Evolutionary conservation across 2,113 vertebrate genomes (phyloP).

Genomic region (Siniperca chuatsi): DNA sequence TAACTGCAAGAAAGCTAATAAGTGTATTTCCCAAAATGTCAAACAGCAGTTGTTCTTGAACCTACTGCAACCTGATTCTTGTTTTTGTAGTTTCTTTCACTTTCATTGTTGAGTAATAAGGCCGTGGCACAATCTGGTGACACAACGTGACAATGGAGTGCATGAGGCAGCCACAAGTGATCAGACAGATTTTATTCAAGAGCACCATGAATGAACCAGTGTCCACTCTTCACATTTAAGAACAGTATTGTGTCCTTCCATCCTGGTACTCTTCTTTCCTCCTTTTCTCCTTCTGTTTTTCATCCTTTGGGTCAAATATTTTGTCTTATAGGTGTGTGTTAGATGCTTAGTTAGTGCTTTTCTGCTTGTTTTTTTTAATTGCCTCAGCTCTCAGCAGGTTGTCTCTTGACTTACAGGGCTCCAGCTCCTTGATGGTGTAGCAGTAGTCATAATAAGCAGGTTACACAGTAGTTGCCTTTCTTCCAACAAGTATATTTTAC

Average conservation of each 20-base stretch:
- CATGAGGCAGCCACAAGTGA: background rate
- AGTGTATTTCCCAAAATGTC: no score
- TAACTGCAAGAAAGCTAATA: no score
- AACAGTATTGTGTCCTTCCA: background rate
- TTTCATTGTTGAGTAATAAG: no score
- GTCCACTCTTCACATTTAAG: background rate
- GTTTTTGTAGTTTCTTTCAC: no score
- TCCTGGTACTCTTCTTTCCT: background rate
- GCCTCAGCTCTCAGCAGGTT: conserved; percentile 1
- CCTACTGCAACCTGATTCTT: no score
- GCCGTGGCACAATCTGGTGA: no score
- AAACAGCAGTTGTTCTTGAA: no score
- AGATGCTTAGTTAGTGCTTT: background rate
- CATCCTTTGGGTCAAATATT: background rate
- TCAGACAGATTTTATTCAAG: background rate
- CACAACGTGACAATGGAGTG: no score
- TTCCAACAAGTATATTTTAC: background rate
- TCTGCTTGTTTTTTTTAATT: conserved; percentile 10
- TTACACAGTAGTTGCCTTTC: background rate
- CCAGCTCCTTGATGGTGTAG: background rate
- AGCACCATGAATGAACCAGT: background rate
- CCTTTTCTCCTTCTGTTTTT: background rate
- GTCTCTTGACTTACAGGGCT: background rate
- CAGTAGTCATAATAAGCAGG: background rate
- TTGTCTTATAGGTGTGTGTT: background rate